These are phyloP conservation scores for Paratrypauchen microcephalus DNA, from an alignment of 2,797 vertebrate genomes.

Conservation along the genomic window DNA sequence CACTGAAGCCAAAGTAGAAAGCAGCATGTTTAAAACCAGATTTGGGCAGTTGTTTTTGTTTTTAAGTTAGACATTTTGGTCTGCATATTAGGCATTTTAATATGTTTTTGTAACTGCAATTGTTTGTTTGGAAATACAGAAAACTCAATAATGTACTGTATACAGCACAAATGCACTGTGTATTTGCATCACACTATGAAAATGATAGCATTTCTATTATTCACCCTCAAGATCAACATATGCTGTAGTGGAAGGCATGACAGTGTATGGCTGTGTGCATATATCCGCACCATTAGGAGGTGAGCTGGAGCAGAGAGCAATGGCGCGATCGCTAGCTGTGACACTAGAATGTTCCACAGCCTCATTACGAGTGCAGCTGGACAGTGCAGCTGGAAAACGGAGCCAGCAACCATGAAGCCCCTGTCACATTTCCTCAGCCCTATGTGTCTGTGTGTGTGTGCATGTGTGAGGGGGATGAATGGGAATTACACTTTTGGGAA, in stretches of 20 bases:
- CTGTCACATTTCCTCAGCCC: slow-evolving; percentile 67
- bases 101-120: too few species aligned
- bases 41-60: too few species aligned
- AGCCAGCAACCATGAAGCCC: slow-evolving; percentile 59
- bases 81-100: too few species aligned
- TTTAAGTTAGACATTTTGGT: too few species aligned
- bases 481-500: slow-evolving; percentile 16
- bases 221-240: not conserved
- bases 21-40: too few species aligned
- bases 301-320: slow-evolving; percentile 33
- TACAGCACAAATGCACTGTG: not conserved
- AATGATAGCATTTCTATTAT: not conserved
- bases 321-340: slow-evolving; percentile 47
- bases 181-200: not conserved
- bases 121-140: not conserved
- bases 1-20: too few species aligned
- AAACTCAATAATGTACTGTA: not conserved
- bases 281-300: not conserved
- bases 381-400: slow-evolving; percentile 38
- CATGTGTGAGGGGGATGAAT: slow-evolving; percentile 14
- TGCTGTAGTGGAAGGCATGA: not conserved
- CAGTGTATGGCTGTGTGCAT: not conserved
- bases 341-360: slow-evolving; percentile 54
- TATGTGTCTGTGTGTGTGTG: slow-evolving; percentile 35
- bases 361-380: slow-evolving; percentile 54